phyloP scores from a whole-genome alignment of 2,113 vertebrate genomes.

The Epinephelus cyanopodus region DNA sequence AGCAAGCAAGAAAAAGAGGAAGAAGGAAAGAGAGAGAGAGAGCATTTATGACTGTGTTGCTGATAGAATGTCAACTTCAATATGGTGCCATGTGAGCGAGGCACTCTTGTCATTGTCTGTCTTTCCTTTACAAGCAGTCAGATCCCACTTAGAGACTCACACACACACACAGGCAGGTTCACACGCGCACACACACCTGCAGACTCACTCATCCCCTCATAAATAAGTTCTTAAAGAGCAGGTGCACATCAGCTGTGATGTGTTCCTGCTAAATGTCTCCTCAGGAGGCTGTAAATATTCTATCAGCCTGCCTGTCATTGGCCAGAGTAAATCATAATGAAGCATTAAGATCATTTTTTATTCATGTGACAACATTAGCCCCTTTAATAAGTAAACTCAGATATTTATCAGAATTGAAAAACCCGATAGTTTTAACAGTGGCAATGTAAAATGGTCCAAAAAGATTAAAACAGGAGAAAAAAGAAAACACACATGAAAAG shows the following conservation, averaged over 20 bases:
- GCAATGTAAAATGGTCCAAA: constrained; percentile 85
- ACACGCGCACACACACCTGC: constrained; percentile 5
- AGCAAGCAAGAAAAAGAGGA: not conserved
- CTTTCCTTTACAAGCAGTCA: constrained; percentile 24
- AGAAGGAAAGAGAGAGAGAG: constrained; percentile 20
- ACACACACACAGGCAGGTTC: not conserved
- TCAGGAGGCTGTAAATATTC: constrained; percentile 94
- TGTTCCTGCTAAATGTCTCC: constrained; percentile 92
- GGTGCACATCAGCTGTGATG: constrained; percentile 90
- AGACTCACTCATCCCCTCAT: constrained; percentile 12
- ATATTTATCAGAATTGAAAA: constrained; percentile 91
- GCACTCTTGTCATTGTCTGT: constrained; percentile 29
- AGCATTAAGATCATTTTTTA: constrained; percentile 94
- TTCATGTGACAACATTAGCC: constrained; percentile 94
- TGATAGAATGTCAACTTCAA: constrained; percentile 47
- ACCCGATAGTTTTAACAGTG: constrained; percentile 89
- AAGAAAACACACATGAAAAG: constrained; percentile 74
- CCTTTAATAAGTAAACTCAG: constrained; percentile 93
- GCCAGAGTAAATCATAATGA: constrained; percentile 90
- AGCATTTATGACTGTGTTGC: constrained; percentile 56
- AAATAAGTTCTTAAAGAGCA: constrained; percentile 73
- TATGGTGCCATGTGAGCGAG: constrained; percentile 40
- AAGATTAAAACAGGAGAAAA: constrained; percentile 72
- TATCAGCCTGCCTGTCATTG: constrained; percentile 91
- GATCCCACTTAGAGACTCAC: constrained; percentile 34